Evolutionary conservation across 2,888 invertebrate genomes (phyloP).

Genomic region (Meloe dianella): DNA sequence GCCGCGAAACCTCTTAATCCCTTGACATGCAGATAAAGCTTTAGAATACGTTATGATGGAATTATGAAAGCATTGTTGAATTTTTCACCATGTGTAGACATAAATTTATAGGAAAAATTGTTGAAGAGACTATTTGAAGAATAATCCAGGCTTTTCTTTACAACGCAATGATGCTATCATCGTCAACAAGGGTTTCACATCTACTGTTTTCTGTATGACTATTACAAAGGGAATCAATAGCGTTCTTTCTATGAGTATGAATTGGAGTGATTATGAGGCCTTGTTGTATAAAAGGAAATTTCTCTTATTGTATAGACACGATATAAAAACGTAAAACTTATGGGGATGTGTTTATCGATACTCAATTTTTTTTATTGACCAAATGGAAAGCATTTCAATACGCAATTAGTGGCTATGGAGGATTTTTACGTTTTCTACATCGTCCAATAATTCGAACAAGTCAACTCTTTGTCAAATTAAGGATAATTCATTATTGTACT

Average conservation of each 20-base stretch:
- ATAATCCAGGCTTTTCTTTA: constrained; percentile 29
- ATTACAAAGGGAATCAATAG: constrained; percentile 31
- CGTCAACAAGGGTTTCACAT: constrained; percentile 22
- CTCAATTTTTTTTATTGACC: no score
- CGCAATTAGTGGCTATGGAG: no score
- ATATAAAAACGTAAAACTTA: not conserved
- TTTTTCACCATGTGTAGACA: not conserved
- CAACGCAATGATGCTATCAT: constrained; percentile 11
- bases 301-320: not conserved
- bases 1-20: constrained; percentile 28
- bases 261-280: not conserved
- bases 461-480: no score
- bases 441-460: no score
- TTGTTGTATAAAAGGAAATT: not conserved
- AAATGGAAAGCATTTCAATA: no score
- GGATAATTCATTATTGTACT: no score
- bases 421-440: no score
- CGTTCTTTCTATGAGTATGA: constrained; percentile 27
- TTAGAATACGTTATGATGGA: constrained; percentile 25
- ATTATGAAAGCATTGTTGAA: constrained; percentile 20
- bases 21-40: constrained; percentile 31
- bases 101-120: constrained; percentile 15
- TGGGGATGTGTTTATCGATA: not conserved
- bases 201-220: constrained; percentile 28
- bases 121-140: constrained; percentile 26